Evolutionary conservation across 2,797 vertebrate genomes (phyloP).

Genomic region (Pseudochirops cupreus): DNA sequence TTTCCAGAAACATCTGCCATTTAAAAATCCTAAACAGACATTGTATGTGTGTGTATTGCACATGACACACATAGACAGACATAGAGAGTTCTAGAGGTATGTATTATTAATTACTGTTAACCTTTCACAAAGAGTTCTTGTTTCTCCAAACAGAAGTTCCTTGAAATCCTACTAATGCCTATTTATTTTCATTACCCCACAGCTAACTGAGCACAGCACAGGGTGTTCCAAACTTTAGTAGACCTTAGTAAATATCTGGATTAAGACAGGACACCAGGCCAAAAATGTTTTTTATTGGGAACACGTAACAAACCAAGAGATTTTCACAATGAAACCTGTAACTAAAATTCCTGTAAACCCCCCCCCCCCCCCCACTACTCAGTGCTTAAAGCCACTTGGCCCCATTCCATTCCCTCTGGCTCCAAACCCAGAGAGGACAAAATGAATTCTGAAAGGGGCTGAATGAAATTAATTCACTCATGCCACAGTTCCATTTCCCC

Average conservation of each 20-base stretch:
- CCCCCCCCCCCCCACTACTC: conserved; percentile 20
- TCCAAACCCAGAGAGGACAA: conserved; percentile 26
- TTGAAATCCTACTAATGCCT: neutral
- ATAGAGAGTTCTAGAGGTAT: neutral
- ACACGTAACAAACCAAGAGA: conserved; percentile 77
- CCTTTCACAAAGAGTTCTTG: neutral
- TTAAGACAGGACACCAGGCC: conserved; percentile 45
- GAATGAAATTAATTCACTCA: neutral
- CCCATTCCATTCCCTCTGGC: conserved; percentile 31
- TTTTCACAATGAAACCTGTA: conserved; percentile 76
- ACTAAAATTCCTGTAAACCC: conserved; percentile 62
- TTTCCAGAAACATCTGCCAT: neutral
- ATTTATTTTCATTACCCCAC: neutral
- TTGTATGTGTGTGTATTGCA: too few relatives aligned
- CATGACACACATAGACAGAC: too few relatives aligned
- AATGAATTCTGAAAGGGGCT: neutral
- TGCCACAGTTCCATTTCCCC: conserved; percentile 2
- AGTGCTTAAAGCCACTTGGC: conserved; percentile 59
- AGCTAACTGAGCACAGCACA: neutral
- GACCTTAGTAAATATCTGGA: neutral
- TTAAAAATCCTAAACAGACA: neutral
- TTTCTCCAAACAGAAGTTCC: neutral
- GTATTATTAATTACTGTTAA: neutral
- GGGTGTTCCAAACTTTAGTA: neutral
- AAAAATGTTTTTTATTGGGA: conserved; percentile 72